These are phyloP conservation scores for Tetragonisca angustula DNA, from an alignment of 2,888 invertebrate species.

Conservation along the genomic window DNA sequence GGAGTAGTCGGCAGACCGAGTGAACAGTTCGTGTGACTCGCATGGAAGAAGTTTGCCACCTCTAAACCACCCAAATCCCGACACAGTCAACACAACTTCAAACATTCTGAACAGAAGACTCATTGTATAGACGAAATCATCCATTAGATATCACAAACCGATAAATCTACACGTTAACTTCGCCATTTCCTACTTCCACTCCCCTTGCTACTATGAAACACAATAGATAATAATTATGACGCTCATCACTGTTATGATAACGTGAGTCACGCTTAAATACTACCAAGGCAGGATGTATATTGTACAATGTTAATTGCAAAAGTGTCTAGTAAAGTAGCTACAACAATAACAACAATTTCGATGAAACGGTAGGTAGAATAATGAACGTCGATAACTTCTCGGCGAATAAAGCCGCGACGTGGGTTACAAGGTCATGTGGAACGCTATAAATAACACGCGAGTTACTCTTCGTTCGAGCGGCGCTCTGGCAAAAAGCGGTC, in stretches of 20 bases:
- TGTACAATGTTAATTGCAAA: not conserved
- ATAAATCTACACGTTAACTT: not conserved
- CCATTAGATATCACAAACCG: not conserved
- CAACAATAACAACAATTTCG: too few species aligned
- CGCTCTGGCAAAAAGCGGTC: not conserved
- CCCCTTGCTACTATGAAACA: not conserved
- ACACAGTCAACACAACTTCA: not conserved
- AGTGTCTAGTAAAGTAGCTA: not conserved
- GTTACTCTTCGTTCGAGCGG: conserved; percentile 16
- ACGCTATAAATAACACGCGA: conserved; percentile 43
- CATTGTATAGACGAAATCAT: not conserved
- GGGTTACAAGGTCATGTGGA: conserved; percentile 45
- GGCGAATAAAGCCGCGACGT: conserved; percentile 32
- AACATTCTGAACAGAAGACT: not conserved
- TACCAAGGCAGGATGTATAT: not conserved
- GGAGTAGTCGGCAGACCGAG: too few species aligned
- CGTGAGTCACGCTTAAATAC: not conserved
- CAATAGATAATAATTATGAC: too few species aligned
- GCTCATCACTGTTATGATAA: not conserved
- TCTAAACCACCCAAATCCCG: not conserved
- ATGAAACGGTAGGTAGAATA: not conserved
- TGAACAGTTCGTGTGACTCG: too few species aligned
- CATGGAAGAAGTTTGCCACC: too few species aligned
- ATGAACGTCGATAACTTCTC: conserved; percentile 12
- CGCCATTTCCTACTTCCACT: not conserved